These are phyloP conservation scores for Mellilla xanthometata DNA, from an alignment of 2,888 invertebrate genomes.

Conservation along the genomic window DNA sequence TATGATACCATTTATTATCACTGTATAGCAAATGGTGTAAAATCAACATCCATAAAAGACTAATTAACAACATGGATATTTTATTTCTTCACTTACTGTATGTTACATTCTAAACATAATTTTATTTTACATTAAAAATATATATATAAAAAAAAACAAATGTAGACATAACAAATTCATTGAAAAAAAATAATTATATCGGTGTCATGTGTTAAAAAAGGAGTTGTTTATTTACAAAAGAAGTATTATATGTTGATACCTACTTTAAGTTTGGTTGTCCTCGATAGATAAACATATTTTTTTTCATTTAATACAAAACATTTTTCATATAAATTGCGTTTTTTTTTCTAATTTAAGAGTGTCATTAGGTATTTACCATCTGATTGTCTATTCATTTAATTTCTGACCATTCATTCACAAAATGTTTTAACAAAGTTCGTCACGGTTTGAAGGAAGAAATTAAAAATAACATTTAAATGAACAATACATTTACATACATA, in stretches of 20 bases:
- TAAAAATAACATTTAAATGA: no score
- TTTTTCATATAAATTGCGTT: no score
- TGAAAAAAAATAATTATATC: slow-evolving; percentile 61
- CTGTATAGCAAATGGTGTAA: slow-evolving; percentile 79
- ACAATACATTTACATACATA: slow-evolving; percentile 6
- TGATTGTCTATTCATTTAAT: no score
- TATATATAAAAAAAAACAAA: slow-evolving; percentile 58
- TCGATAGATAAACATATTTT: no score
- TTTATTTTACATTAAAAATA: slow-evolving; percentile 61
- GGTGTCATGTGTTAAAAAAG: slow-evolving; percentile 66
- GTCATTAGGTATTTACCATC: no score
- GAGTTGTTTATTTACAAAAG: slow-evolving; percentile 36
- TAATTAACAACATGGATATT: slow-evolving; percentile 82
- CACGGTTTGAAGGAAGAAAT: no score
- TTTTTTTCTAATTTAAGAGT: no score
- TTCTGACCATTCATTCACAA: no score
- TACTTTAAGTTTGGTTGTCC: no score
- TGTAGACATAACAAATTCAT: slow-evolving; percentile 51
- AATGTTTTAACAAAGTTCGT: no score
- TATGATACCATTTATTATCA: slow-evolving; percentile 79
- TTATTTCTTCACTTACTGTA: slow-evolving; percentile 56
- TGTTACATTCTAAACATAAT: slow-evolving; percentile 58
- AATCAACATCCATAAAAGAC: slow-evolving; percentile 81
- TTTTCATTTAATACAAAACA: no score
- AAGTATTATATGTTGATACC: neutral